phyloP scores from a whole-genome alignment of 2,888 invertebrate species.

The Hypolimnas misippus region DNA sequence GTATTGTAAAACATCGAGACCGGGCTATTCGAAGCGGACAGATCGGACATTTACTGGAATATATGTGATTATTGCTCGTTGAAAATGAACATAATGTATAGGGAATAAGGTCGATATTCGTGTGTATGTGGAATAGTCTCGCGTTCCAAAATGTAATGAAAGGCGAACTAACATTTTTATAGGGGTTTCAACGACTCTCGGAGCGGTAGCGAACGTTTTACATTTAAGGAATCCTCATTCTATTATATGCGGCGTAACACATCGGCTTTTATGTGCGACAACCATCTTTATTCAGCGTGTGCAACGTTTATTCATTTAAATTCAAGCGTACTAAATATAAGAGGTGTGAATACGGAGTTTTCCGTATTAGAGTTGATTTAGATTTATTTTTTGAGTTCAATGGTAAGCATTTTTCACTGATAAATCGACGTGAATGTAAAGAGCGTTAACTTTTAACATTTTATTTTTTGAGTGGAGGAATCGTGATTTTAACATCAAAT shows the following conservation, averaged over 20 bases:
- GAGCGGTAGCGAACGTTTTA: constrained; percentile 73
- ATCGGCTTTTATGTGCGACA: constrained; percentile 68
- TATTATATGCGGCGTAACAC: constrained; percentile 75
- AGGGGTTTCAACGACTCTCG: constrained; percentile 79
- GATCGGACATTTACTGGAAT: constrained; percentile 66
- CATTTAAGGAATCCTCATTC: constrained; percentile 80
- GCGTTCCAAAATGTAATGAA: constrained; percentile 76
- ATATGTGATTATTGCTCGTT: constrained; percentile 47
- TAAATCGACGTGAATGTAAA: constrained; percentile 1
- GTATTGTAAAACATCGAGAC: constrained; percentile 60
- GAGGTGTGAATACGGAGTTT: constrained; percentile 33
- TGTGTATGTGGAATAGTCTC: constrained; percentile 47
- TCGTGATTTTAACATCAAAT: too few relatives aligned
- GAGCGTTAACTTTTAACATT: neutral
- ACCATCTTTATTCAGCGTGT: constrained; percentile 62
- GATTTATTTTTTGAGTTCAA: constrained; percentile 4
- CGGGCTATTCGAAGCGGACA: constrained; percentile 62
- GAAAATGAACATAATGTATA: constrained; percentile 47
- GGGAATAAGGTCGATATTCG: constrained; percentile 52
- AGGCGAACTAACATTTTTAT: constrained; percentile 81
- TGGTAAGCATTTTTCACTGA: constrained; percentile 4
- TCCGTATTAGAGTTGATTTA: constrained; percentile 8
- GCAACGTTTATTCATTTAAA: constrained; percentile 49
- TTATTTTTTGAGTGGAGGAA: too few relatives aligned
- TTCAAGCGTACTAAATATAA: constrained; percentile 41